These are phyloP conservation scores for Palythoa grandiflora DNA, from an alignment of 92 coral and sea anemone genomes.

Conservation along the genomic window DNA sequence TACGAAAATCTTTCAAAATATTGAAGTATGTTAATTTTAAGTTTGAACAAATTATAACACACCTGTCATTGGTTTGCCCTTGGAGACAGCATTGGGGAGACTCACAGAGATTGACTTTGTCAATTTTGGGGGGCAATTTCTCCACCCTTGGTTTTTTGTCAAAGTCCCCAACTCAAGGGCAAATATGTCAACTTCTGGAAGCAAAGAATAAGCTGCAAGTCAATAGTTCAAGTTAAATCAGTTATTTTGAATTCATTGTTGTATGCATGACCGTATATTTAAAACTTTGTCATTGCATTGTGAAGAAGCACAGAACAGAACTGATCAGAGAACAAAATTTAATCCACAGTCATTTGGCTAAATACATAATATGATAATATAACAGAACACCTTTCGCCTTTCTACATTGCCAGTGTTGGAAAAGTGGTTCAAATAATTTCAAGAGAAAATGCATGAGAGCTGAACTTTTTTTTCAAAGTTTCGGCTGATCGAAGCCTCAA, in stretches of 20 bases:
- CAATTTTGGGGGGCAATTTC: neutral
- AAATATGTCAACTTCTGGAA: neutral
- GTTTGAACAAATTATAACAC: neutral
- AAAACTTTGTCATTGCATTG: neutral
- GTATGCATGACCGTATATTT: slow-evolving; percentile 1
- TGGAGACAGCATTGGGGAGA: neutral
- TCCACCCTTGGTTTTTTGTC: neutral
- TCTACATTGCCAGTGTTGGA: slow-evolving; percentile 14
- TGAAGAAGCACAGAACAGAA: slow-evolving; percentile 4
- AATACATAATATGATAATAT: neutral
- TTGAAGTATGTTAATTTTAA: too few species aligned
- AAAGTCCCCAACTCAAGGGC: neutral
- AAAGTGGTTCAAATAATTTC: neutral
- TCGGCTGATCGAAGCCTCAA: too few species aligned
- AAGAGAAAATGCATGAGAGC: neutral
- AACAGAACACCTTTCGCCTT: slow-evolving; percentile 15
- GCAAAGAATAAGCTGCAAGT: neutral
- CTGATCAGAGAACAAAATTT: slow-evolving; percentile 28
- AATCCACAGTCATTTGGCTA: neutral
- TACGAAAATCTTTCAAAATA: too few species aligned
- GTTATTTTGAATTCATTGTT: slow-evolving; percentile 1
- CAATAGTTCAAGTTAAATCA: neutral
- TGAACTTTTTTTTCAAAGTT: neutral
- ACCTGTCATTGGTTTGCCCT: neutral
- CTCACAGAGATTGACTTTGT: neutral